A percentile compares a stretch with the other conserved stretches of the same genome.
phyloP scores from a whole-genome alignment of 2,888 invertebrate species.

The Pristionchus japonicus region DNA sequence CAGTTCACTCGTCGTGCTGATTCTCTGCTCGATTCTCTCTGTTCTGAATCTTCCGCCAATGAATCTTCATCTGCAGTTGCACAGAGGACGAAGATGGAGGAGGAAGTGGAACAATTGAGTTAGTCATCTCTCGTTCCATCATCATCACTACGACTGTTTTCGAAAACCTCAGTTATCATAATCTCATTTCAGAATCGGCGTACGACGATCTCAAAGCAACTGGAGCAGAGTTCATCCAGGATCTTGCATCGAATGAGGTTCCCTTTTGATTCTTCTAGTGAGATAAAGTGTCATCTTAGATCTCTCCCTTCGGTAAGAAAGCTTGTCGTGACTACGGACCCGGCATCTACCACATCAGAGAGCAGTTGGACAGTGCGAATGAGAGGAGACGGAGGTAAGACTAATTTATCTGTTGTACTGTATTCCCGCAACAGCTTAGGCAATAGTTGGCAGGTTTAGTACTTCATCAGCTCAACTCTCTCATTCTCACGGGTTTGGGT shows the following conservation, averaged over 20 bases:
- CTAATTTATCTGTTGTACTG: too few relatives aligned
- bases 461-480: too few relatives aligned
- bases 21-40: conserved; percentile 76
- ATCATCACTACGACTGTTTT: too few relatives aligned
- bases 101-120: conserved; percentile 76
- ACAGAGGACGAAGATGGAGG: conserved; percentile 75
- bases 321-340: conserved; percentile 81
- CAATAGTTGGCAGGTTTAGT: too few relatives aligned
- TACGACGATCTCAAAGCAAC: conserved; percentile 51
- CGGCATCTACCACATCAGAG: conserved; percentile 83
- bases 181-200: conserved; percentile 47
- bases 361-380: conserved; percentile 54
- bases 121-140: not conserved
- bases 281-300: not conserved
- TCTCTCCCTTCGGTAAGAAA: conserved; percentile 72
- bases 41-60: conserved; percentile 74
- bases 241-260: conserved; percentile 50
- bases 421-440: too few relatives aligned
- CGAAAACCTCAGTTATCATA: too few relatives aligned
- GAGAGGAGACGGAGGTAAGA: conserved; percentile 56
- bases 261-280: not conserved
- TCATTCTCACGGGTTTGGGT: not conserved
- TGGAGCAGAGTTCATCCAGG: conserved; percentile 50
- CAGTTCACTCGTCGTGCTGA: conserved; percentile 76
- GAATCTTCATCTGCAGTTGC: conserved; percentile 74